Conservation (phyloP, 2,113 vertebrate genomes). For the Myiozetetes cayanensis region DNA sequence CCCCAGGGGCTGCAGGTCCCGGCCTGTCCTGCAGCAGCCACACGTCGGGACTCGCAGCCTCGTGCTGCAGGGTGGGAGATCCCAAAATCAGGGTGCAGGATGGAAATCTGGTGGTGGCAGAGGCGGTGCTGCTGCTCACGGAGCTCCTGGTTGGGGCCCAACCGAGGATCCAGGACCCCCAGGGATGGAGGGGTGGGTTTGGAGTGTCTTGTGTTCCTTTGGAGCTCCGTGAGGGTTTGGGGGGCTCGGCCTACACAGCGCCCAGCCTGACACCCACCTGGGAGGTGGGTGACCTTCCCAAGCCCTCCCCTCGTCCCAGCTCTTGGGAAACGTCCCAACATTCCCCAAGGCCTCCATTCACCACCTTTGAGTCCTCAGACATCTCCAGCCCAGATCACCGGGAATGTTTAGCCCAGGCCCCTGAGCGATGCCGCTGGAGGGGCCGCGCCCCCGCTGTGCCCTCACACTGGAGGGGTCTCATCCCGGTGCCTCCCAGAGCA, state of each 20-base stretch:
- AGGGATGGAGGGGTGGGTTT: accelerated
- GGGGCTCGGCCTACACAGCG: neutral
- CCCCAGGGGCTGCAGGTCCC: neutral
- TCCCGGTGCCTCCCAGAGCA: accelerated
- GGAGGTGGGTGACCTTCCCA: neutral
- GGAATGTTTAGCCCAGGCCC: neutral
- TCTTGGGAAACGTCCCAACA: accelerated
- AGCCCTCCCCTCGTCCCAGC: accelerated
- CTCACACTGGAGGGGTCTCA: accelerated
- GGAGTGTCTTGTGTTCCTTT: accelerated
- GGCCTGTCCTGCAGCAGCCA: accelerated
- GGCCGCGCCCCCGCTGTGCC: neutral
- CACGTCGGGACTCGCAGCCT: neutral
- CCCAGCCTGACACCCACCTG: accelerated
- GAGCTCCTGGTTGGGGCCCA: neutral
- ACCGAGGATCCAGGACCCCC: accelerated
- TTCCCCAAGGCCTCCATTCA: neutral
- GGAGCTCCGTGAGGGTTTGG: accelerated
- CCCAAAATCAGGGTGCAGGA: accelerated
- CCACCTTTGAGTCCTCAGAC: accelerated
- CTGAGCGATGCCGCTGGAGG: accelerated
- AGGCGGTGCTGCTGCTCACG: accelerated
- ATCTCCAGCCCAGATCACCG: accelerated
- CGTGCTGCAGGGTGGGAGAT: neutral
- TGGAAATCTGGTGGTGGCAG: neutral